Evolutionary conservation across 2,888 invertebrate genomes (phyloP).

Genomic region (Napeogenes sylphis): DNA sequence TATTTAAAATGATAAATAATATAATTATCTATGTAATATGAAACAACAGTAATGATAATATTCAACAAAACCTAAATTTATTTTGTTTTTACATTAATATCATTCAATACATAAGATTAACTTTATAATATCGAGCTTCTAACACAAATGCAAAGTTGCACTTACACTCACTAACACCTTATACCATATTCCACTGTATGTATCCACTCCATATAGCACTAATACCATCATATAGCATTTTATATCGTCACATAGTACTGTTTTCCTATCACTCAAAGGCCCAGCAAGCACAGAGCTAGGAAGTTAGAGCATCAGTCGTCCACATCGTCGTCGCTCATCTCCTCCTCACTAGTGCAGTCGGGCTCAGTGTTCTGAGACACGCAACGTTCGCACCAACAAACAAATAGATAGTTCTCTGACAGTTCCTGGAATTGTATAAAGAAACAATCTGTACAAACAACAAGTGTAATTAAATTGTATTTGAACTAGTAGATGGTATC

Average conservation of each 20-base stretch:
- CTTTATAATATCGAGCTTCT: too few relatives aligned
- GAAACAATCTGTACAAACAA: background rate
- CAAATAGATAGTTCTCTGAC: constrained; percentile 88
- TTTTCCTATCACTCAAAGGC: constrained; percentile 45
- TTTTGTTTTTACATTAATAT: too few relatives aligned
- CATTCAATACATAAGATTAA: too few relatives aligned
- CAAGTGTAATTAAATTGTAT: too few relatives aligned
- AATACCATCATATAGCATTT: background rate
- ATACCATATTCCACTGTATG: constrained; percentile 2
- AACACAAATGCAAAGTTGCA: too few relatives aligned
- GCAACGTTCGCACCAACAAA: constrained; percentile 90
- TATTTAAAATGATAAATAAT: too few relatives aligned
- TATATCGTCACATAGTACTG: constrained; percentile 13
- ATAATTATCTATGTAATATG: too few relatives aligned
- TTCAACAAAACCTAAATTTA: too few relatives aligned
- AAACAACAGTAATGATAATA: too few relatives aligned
- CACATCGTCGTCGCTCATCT: constrained; percentile 76
- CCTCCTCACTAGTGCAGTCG: constrained; percentile 90
- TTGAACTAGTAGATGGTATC: too few relatives aligned
- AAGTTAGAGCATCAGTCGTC: constrained; percentile 75
- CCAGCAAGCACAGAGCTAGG: constrained; percentile 69
- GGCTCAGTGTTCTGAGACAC: constrained; percentile 83
- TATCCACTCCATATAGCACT: background rate
- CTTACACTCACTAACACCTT: too few relatives aligned
- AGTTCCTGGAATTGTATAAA: constrained; percentile 56